Evolutionary conservation across 2,113 vertebrate genomes (phyloP), one percentile per base, ranked within the genome.

Genomic region (Euleptes europaea): DNA sequence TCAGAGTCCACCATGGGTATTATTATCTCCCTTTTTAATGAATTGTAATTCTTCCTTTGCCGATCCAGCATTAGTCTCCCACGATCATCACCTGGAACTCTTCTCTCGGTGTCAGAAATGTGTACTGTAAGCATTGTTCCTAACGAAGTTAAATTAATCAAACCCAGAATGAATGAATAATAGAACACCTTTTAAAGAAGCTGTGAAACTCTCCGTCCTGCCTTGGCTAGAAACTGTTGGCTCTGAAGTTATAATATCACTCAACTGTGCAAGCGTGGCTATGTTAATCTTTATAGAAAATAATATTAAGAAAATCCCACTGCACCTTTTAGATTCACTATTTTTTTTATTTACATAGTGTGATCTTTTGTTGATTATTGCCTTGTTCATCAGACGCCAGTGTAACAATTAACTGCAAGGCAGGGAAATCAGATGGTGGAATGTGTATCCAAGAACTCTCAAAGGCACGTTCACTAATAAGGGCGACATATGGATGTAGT

Each of bases 91-190:
- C 65, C 49, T 90, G 83, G 88, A 84, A 91, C 15, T 49, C 63
- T 80, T 67, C 47, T 33, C 89, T 66, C 75, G 66, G 31, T 87
- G 88, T 89, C 86, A 79, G 86, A 89, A 82, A 73, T 90, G 78
- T 90, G 90, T 91, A 38, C 51, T 85, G 85, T 92, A 89, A 93
- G 88, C 89, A 84, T 35, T 77, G 77, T 89, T 88, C 90, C 79
- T 82, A 33, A 60, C 79, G 60, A 80, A 84, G 79, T 63, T 90
- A 84, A 92, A 93, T 88, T 89, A 93, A 89, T 82, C 65, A 72
- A 83, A 13, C 49, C 40, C 60, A 10, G 28, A 86, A 91, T 92
- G 38, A 94, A 94, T 94, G 91, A 95, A 87, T 94, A 86, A 94
- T 78, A 86, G 38, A 82, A 86, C 89, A 93, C 83, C 89, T 91